Conservation (phyloP, 1,140 invertebrate species). For the Heliconius himera region DNA sequence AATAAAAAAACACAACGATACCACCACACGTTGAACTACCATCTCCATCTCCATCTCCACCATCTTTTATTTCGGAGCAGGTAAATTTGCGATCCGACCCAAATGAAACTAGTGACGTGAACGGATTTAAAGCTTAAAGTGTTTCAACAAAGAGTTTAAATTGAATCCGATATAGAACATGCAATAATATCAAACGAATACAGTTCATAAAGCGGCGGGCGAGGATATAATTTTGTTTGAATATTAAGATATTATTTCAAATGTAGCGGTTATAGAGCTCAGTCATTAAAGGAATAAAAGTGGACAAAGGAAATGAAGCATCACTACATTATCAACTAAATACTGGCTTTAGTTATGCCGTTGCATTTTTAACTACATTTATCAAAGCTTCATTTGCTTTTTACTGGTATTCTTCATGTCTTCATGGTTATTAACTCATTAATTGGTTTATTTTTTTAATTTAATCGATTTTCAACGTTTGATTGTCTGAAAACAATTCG, state of each 20-base stretch:
- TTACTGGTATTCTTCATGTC: not conserved
- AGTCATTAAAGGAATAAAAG: conserved; percentile 19
- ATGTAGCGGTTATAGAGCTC: conserved; percentile 12
- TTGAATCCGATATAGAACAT: conserved; percentile 9
- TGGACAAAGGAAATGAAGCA: conserved; percentile 20
- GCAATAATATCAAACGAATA: conserved; percentile 11
- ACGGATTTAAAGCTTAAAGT: conserved; percentile 16
- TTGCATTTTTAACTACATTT: conserved; percentile 1
- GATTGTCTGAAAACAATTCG: no score
- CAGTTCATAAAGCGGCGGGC: not conserved
- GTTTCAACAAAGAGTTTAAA: conserved; percentile 17
- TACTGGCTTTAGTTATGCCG: conserved; percentile 1
- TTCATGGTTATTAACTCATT: no score
- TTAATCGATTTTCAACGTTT: no score
- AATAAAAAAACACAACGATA: conserved; percentile 4
- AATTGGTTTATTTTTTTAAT: no score
- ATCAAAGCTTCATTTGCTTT: not conserved
- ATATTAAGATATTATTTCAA: conserved; percentile 1
- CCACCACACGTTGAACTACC: conserved; percentile 15
- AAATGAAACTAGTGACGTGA: conserved; percentile 8
- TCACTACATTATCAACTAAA: conserved; percentile 17
- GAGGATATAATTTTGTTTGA: not conserved
- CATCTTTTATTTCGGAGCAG: conserved; percentile 20
- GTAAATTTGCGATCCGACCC: conserved; percentile 20
- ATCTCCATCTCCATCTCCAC: no score